A percentile compares a stretch with the other conserved stretches of the same genome.
These are phyloP conservation scores for Helicolenus hilgendorfi DNA, from an alignment of 2,797 vertebrate genomes.

Conservation along the genomic window DNA sequence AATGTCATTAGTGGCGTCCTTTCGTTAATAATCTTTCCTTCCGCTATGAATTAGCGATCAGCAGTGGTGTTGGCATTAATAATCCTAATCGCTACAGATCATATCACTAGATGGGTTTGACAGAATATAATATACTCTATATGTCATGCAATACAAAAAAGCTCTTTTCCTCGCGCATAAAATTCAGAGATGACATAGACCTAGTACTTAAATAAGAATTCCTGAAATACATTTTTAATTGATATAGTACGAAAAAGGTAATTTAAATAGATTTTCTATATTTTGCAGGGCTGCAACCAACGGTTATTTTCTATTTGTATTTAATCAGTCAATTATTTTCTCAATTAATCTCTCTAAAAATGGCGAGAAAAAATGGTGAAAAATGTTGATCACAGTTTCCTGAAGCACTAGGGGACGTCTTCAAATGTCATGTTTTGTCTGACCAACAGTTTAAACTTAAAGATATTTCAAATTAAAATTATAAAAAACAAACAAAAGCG, in stretches of 20 bases:
- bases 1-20: conserved; percentile 50
- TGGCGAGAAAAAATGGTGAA: rapidly evolving
- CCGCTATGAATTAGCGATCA: conserved; percentile 28
- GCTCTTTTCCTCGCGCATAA: background rate
- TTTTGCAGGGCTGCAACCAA: background rate
- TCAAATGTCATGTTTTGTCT: too few species aligned
- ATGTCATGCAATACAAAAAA: conserved; percentile 17
- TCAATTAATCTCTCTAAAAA: background rate
- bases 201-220: background rate
- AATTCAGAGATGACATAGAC: background rate
- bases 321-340: background rate
- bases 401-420: too few species aligned
- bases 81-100: conserved; percentile 64
- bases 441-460: background rate
- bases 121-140: background rate
- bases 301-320: background rate
- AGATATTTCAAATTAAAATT: background rate
- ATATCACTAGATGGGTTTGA: conserved; percentile 19
- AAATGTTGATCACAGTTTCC: background rate
- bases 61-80: conserved; percentile 23
- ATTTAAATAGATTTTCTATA: background rate
- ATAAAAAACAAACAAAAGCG: background rate
- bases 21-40: conserved; percentile 29
- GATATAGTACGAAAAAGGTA: background rate
- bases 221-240: background rate